Base-by-base conservation (phyloP, 1,140 invertebrate genomes). In the Lysiphlebus fabarum region DNA sequence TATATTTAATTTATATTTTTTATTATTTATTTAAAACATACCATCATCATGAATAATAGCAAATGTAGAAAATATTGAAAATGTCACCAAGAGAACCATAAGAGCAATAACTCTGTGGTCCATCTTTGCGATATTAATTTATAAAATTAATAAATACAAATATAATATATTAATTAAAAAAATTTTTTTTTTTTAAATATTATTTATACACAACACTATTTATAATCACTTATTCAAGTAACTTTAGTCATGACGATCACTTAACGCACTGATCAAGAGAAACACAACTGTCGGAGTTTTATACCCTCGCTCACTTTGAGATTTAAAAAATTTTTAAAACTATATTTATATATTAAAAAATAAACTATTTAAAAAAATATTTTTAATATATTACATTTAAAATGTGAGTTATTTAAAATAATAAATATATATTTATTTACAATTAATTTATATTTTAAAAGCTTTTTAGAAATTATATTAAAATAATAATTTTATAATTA, bases 231-330 rank as follows among this genome's bases (percentile, higher is more conserved):
- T 1, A 4, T 26, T 26, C 4, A 1, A 26, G 17, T 26, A 26
- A 26, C 17, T 26, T 40, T 38, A 50, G 4, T 17, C 44, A 26
- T 26, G 43, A 67, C 66, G 61, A 67, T 65, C 67, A 61, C 61
- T 62, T 65, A 67, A 61, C 62, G 62, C 62, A 77, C 76, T 78
- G 74, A 62, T 65, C 67, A 67, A 63, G 59, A 70, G 69, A 77
- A 70, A 70, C 69, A 67, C 62, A 67, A 63, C 58, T 62, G 62
- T 51, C 61, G 62, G 63, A 72, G 69, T 74, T 78, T 78, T 79
- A 79, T 79, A 78, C 70, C 17, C 62, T 75, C 75, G 76, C 77
- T 76, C 74, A 78, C 62, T 58, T 57, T n/a, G n/a, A n/a, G n/a
- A n/a, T n/a, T n/a, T n/a, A n/a, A n/a, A 43, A 54, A 33, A 42